Evolutionary conservation across 2,797 vertebrate genomes (phyloP).

Genomic region (Orientallactaga sibirica): DNA sequence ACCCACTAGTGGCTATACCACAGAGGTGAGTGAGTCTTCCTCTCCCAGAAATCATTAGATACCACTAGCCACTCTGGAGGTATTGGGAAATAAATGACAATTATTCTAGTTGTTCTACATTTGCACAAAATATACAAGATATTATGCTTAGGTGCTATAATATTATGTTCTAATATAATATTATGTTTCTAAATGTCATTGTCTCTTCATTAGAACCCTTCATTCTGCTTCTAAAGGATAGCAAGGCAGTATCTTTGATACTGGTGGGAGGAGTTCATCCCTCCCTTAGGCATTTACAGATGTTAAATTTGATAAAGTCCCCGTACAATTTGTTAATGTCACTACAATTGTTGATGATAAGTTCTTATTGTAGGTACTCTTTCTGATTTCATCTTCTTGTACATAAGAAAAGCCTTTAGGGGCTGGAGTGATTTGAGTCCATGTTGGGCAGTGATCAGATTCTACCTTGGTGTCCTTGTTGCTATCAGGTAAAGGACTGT

Average conservation of each 20-base stretch:
- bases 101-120: background rate
- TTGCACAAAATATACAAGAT: background rate
- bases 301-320: background rate
- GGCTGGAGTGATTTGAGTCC: background rate
- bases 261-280: background rate
- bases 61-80: no score
- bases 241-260: background rate
- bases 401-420: background rate
- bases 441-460: background rate
- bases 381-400: background rate
- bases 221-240: background rate
- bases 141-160: no score
- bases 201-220: background rate
- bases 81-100: background rate
- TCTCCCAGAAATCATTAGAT: no score
- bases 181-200: no score
- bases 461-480: background rate
- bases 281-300: no score
- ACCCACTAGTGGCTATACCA: no score
- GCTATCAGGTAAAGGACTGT: background rate
- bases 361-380: background rate
- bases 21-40: no score
- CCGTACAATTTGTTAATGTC: background rate
- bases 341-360: background rate
- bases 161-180: background rate